A percentile compares a stretch with the other conserved stretches of the same genome.
Conservation (phyloP, 2,113 vertebrate genomes). For the Peromyscus maniculatus region DNA sequence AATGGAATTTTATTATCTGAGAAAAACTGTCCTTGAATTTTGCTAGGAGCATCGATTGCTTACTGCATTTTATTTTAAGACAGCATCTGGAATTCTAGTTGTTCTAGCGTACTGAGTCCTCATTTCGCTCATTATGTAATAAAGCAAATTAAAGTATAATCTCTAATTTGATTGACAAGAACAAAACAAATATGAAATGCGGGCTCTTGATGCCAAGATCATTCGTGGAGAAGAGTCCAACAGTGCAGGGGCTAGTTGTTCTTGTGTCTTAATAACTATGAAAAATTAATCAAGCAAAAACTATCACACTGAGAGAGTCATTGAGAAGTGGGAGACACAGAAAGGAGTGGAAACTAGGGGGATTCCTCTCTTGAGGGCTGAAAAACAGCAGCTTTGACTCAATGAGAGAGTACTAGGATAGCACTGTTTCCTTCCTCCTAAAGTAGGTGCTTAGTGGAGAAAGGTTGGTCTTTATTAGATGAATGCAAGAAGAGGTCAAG, state of each 20-base stretch:
- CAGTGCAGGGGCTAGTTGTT: neutral
- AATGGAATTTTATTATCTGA: constrained; percentile 69
- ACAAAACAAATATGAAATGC: constrained; percentile 57
- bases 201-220: constrained; percentile 48
- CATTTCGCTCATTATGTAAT: constrained; percentile 51
- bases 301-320: neutral
- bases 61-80: constrained; percentile 69
- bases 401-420: neutral
- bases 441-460: neutral
- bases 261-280: constrained; percentile 51
- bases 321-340: neutral
- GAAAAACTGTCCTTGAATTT: constrained; percentile 67
- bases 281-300: constrained; percentile 44
- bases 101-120: constrained; percentile 31
- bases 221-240: constrained; percentile 44
- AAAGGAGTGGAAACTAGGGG: neutral
- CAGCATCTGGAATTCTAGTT: constrained; percentile 75
- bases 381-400: neutral
- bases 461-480: neutral
- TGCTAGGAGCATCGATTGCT: constrained; percentile 41
- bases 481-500: neutral
- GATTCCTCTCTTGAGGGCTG: neutral
- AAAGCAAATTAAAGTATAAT: constrained; percentile 56
- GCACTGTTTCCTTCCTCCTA: accelerated
- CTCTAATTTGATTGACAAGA: constrained; percentile 52